Base-by-base conservation (phyloP, 64 coral and sea anemone genomes). In the Actinia equina region DNA sequence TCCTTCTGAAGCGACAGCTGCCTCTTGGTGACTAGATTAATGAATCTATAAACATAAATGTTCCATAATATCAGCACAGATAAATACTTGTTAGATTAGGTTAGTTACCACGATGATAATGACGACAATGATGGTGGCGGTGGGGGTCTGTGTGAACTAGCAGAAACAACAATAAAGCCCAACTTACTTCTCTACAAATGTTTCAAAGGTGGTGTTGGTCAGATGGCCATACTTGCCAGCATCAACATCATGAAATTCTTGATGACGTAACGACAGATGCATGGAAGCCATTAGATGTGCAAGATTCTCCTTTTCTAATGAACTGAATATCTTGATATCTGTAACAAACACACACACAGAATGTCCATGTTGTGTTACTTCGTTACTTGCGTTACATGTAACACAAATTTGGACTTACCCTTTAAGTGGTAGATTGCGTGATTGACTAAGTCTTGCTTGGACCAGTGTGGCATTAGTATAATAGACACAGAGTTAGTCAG, bases 161-260 rank as follows among this genome's bases (percentile, higher is more conserved):
- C 17, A 60, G 18, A 17, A 60, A 5, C 16, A 19, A n/a, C n/a
- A 5, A 65, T 23, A 22, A 37, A 65, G 4, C 22, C 1, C 6
- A 81, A 10, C 78, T 83, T 91, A 99, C 97, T 85, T 92, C 86
- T 99, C 90, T 14, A 99, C 90, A 64, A 99, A 99, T 18, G 92
- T 92, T 85, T 99, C 93, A 84, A 95, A 93, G 37, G 90, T 95
- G 52, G 97, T 99, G 79, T 99, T 95, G 60, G 97, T 99, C 16
- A 99, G 94, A 82, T 99, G 97, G 44, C 97, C 88, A 41, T 95
- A 90, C 53, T 87, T 85, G 71, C 97, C 97, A 74, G 87, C 86
- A 5, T 94, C 88, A 52, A 88, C 86, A 22, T 91, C 91, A 51
- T 85, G 84, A 6, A 67, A 18, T 49, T 99, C 97, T 63, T 99